Base-by-base conservation (phyloP, 2,797 vertebrate species). In the Chaetodon trifasciatus region DNA sequence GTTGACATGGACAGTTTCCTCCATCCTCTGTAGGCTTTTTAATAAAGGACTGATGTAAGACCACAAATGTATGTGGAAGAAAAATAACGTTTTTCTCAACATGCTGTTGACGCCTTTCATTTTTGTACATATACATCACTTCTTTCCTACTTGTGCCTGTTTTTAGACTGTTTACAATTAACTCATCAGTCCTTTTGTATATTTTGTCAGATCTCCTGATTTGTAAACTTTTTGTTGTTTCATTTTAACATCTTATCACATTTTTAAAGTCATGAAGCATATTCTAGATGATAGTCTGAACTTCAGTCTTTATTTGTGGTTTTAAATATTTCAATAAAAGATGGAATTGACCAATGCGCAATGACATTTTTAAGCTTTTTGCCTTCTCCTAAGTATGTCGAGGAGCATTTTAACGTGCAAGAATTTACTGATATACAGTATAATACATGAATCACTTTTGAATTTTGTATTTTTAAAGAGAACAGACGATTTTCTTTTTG, bases 281-380 rank as follows among this genome's bases (percentile, higher is more conserved):
- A 50, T 61, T 77, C 21, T 69, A 61, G 60, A 11, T 61, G 2
- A 35, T 70, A 6, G 15, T 63, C 53, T 62, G 49, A 56, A 62
- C 64, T 82, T 70, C 6, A 4, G 4, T 70, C 16, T 86, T 76
- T 62, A 55, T 80, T 80, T 83, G 70, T 86, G 57, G 46, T 82
- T 88, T 89, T 87, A 83, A 83, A 71, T 78, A 37, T 57, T 79
- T 82, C 40, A 92, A 92, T 92, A 91, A 92, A 93, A 77, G 2
- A 71, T 9, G n/a, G 3, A 60, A 74, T 10, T 58, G 8, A 6
- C 21, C 10, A 58, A 28, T 24, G 21, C 10, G 2, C 10, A 39
- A 3, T 12, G 40, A 13, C 12, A 37, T 69, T 53, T 24, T 9
- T 39, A 8, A 35, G 12, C n/a, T 15, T 58, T 78, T 44, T n/a